Evolutionary conservation across 2,888 invertebrate genomes (phyloP).

Genomic region (Leucoptera coffeella): DNA sequence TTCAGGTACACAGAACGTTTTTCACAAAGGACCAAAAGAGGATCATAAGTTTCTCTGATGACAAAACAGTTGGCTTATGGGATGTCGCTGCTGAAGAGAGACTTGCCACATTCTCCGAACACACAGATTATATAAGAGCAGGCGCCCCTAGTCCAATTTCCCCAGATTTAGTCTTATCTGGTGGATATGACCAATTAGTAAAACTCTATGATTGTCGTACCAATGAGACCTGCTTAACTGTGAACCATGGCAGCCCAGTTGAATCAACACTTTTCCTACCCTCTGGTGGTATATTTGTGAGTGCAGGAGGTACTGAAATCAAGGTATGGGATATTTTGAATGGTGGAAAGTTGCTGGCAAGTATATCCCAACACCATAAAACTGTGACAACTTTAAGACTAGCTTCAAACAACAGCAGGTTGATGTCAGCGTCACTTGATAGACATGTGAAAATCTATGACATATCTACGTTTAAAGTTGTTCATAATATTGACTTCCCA

Average conservation of each 20-base stretch:
- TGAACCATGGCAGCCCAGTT: conserved; percentile 85
- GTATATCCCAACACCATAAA: conserved; percentile 90
- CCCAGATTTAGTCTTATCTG: conserved; percentile 71
- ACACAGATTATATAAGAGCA: conserved; percentile 78
- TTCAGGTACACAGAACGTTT: conserved; percentile 69
- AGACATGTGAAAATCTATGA: conserved; percentile 92
- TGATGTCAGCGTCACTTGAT: conserved; percentile 88
- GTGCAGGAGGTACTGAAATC: conserved; percentile 87
- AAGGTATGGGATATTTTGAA: conserved; percentile 91
- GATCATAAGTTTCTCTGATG: conserved; percentile 86
- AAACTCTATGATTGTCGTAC: conserved; percentile 83
- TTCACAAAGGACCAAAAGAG: conserved; percentile 75
- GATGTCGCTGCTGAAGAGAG: conserved; percentile 81
- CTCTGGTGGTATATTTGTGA: conserved; percentile 82
- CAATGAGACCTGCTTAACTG: conserved; percentile 60
- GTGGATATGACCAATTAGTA: conserved; percentile 83
- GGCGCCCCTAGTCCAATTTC: conserved; percentile 75
- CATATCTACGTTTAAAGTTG: conserved; percentile 74
- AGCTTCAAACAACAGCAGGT: conserved; percentile 72
- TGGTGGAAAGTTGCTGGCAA: conserved; percentile 78
- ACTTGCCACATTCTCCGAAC: conserved; percentile 59
- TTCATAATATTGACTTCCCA: conserved; percentile 86
- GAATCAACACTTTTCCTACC: conserved; percentile 86
- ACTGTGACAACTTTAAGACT: conserved; percentile 84
- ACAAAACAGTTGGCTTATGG: conserved; percentile 83